phyloP scores from a whole-genome alignment of 2,888 invertebrate genomes.

The Mylabris sibirica region DNA sequence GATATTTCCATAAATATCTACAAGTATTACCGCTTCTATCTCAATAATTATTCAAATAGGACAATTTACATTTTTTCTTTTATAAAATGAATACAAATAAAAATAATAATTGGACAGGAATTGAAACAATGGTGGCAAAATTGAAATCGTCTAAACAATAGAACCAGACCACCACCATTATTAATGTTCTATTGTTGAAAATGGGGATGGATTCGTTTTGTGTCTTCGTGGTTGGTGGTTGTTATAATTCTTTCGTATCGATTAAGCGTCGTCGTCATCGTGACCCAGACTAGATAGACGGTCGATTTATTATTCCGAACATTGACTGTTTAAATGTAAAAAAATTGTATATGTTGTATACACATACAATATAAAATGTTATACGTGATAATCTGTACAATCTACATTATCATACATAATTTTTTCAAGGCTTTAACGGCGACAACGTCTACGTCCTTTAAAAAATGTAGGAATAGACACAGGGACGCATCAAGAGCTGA shows the following conservation, averaged over 20 bases:
- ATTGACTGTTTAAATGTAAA: slow-evolving; percentile 4
- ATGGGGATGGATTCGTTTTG: slow-evolving; percentile 7
- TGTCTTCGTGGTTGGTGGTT: not conserved
- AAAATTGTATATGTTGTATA: not conserved
- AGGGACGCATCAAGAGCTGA: no score
- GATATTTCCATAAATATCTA: no score
- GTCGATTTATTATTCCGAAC: slow-evolving; percentile 16
- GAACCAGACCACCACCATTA: not conserved
- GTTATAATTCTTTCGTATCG: slow-evolving; percentile 6
- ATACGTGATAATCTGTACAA: not conserved
- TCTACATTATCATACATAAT: not conserved
- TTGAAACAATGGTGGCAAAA: not conserved
- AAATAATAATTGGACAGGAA: not conserved
- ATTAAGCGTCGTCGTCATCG: slow-evolving; percentile 18
- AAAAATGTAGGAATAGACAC: not conserved
- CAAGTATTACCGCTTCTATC: not conserved
- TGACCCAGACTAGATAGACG: slow-evolving; percentile 13
- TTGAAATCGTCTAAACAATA: not conserved
- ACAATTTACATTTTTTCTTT: not conserved
- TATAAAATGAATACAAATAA: no score
- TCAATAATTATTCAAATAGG: not conserved
- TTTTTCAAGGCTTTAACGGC: not conserved
- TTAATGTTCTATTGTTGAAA: not conserved
- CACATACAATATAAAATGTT: not conserved
- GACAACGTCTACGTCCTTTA: not conserved